Conservation (phyloP, 2,113 vertebrate genomes). For the Rallus limicola region DNA sequence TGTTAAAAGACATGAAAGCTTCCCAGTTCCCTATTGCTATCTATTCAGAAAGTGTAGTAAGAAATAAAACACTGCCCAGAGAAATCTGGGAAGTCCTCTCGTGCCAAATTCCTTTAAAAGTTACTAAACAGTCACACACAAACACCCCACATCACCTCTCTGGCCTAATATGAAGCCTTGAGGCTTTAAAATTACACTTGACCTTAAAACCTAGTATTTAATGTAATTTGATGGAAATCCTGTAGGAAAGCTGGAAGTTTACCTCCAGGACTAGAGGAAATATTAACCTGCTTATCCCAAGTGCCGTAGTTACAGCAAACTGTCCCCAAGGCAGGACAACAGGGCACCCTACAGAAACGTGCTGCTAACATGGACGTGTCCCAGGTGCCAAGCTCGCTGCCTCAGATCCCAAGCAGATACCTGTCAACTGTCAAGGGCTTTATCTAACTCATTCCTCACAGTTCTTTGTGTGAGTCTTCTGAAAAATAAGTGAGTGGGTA, state of each 20-base stretch:
- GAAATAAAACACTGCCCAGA: neutral
- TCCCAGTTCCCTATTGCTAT: neutral
- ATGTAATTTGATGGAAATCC: neutral
- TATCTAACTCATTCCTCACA: neutral
- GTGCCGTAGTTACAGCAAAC: rapidly evolving
- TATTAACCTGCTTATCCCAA: neutral
- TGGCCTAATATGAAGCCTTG: neutral
- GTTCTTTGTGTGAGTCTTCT: neutral
- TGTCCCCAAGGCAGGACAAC: neutral
- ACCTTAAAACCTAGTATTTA: constrained; percentile 5
- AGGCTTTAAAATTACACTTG: neutral
- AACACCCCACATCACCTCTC: neutral
- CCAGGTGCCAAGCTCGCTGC: neutral
- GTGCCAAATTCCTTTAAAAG: neutral
- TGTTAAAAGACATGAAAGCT: neutral
- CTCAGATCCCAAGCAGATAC: neutral
- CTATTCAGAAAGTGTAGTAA: neutral
- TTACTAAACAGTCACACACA: neutral
- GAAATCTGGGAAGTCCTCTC: neutral
- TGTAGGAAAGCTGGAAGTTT: neutral
- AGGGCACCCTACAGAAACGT: neutral
- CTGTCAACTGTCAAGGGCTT: neutral
- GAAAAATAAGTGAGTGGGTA: neutral
- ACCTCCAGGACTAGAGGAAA: neutral
- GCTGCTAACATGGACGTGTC: neutral